Evolutionary conservation across 2,113 vertebrate genomes (phyloP), one percentile per base, ranked within the genome.

Genomic region (Anguilla rostrata): DNA sequence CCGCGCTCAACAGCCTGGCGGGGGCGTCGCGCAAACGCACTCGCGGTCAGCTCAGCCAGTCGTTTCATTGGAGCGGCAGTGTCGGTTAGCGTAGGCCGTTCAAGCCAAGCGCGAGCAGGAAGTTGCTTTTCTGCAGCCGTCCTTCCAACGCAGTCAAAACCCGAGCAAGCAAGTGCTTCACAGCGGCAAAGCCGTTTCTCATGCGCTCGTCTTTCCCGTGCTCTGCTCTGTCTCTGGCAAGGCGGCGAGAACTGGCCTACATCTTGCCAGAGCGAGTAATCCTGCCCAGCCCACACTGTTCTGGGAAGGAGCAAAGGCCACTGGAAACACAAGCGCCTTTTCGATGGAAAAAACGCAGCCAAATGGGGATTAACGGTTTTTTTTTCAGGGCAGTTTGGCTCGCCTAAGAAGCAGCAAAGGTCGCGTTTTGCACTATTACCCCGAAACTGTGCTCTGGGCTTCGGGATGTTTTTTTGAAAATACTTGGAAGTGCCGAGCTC

Each of bases 71-170:
- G 60, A 20, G 1, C 2, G 2, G 7, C 49, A 12, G 49, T 1
- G 11, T 9, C 12, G 7, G 7, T 11, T 90, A 26, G 18, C 20
- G 22, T 66, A 66, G 60, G 60, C 60, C 60, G 11, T 1, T 66
- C 60, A 85, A 81, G 71, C 26, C 56, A 84, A 84, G 56, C 80
- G 9, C 20, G 49, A 75, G 83, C 56, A 1, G 71, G 34, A 34
- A 80, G 43, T 81, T n/a, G 63, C 43, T 83, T 79, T 85, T 78
- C 43, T 18, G 66, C 80, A 29, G 41, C 43, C 80, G 82, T 82
- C 14, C 34, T 40, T 16, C 22, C 43, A 49, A n/a, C 14, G 14
- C 11, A 39, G 43, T 39, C 34, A 39, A 14, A 41, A 39, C 20
- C 15, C 1, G 39, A 46, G 22, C 5, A 46, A 43, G 15, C 22